Evolutionary conservation across 2,113 vertebrate genomes (phyloP).

Genomic region (Podiceps cristatus): DNA sequence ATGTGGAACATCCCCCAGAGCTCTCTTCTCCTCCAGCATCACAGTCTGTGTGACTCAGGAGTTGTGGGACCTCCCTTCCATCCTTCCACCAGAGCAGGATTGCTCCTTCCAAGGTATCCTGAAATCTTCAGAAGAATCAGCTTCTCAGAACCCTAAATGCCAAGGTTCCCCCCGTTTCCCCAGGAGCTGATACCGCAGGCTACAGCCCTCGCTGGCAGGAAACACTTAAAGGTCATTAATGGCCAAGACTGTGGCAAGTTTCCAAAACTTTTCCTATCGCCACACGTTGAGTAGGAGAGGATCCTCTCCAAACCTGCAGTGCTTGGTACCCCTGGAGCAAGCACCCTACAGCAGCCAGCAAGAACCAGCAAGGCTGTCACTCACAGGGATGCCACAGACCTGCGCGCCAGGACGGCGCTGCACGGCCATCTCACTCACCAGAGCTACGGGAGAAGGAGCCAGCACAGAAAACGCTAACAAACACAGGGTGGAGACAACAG

Average conservation of each 20-base stretch:
- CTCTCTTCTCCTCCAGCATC: background rate
- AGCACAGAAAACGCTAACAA: background rate
- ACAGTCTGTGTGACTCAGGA: background rate
- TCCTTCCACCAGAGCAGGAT: background rate
- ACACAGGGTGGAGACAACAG: background rate
- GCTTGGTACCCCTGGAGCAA: background rate
- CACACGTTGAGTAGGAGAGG: background rate
- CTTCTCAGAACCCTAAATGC: background rate
- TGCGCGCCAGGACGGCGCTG: background rate
- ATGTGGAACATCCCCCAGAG: background rate
- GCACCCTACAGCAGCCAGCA: background rate
- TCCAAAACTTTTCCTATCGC: background rate
- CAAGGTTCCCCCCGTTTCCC: rapidly evolving
- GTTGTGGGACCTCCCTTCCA: background rate
- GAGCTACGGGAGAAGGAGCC: background rate
- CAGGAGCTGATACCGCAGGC: background rate
- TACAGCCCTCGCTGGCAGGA: background rate
- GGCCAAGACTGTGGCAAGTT: background rate
- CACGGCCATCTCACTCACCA: rapidly evolving
- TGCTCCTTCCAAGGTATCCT: background rate
- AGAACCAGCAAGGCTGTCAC: background rate
- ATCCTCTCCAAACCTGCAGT: background rate
- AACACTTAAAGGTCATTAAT: background rate
- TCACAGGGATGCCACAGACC: background rate
- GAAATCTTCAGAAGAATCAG: background rate